Evolutionary conservation across 2,888 invertebrate genomes (phyloP), one percentile per base, ranked within the genome.

Genomic region (Mycalesis mineus): DNA sequence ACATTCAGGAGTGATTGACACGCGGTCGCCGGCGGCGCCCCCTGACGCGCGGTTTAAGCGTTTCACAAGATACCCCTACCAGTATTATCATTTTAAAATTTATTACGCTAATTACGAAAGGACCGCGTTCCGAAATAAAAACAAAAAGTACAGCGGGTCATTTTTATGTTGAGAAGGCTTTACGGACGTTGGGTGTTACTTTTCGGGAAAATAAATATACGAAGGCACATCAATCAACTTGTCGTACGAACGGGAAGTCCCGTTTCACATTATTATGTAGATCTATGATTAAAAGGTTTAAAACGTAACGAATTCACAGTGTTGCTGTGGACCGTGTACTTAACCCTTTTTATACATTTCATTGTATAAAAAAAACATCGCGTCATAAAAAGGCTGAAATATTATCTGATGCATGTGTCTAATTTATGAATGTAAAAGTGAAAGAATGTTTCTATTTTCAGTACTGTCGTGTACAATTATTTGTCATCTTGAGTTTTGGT

Each of bases 1-100:
- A 88, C 84, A 85, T 85, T 84, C 77, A 74, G 80, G 84, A 86
- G 83, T 88, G 89, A 89, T 89, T 89, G 89, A 88, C 89, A 87
- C 73, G 80, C 86, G 88, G 88, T 85, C 87, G 85, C 87, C 78
- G 66, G 69, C 66, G 77, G 80, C 78, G 80, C 84, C 84, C 87
- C 84, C 71, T 73, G 82, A 82, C 83, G 84, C 78, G 81, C 77
- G 74, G 80, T 74, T 82, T 81, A 83, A 82, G 75, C 84, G 78
- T 73, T 82, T 81, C 83, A 84, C 87, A 87, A 87, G 88, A 86
- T 84, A 82, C 82, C 83, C 83, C 86, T 80, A 75, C 80, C 73
- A 80, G 82, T 83, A 85, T 86, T 88, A 89, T 88, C 89, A 85
- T 89, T 89, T 89, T 83, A 82, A 87, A 87, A 89, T 89, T 88